Evolutionary conservation across 1,140 invertebrate species (phyloP), one percentile per base, ranked within the genome.

Genomic region (Megalonaias nervosa): DNA sequence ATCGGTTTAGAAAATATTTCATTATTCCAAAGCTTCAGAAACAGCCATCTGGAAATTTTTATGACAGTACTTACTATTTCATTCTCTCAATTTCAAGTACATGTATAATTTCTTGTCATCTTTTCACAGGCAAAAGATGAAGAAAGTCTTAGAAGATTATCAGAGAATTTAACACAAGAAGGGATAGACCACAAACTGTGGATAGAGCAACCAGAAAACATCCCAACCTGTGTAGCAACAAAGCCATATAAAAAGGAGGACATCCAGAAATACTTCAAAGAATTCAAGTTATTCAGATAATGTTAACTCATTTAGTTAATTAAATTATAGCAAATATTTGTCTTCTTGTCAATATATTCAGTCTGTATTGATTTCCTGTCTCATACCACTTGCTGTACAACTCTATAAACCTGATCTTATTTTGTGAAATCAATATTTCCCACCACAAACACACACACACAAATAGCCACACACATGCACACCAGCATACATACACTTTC

Each of bases 201-300:
- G 98, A 95, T 97, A 79, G 98, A 99, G 92, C 96, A 99, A 87
- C 98, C 98, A 17, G 98, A 99, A 92, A 97, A 98, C 91, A 95
- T 97, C 87, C 93, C 97, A 62, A 99, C 98, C 2, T 99, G 97
- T 91, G 91, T 99, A 77, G 98, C 96, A 55, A 91, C 95, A 1
- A 98, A 98, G 91, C 98, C 98, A 14, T 98, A 97, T 90, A 93
- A 93, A 1, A 99, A 98, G 91, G 93, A 95, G 65, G 92, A 94
- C 71, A 92, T 99, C 19, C 95, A 97, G 86, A 94, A 94, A 84
- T 96, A 94, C 93, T 94, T 99, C 75, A 96, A 95, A 85, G 94
- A 96, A 89, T 95, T 97, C 72, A 98, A 98, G 92, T 91, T 99
- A n/a, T 94, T 95, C 73, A 95, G 91, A 88, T 92, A 65, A 77